Evolutionary conservation across 2,797 vertebrate genomes (phyloP).

Genomic region (Lacerta bilineata): DNA sequence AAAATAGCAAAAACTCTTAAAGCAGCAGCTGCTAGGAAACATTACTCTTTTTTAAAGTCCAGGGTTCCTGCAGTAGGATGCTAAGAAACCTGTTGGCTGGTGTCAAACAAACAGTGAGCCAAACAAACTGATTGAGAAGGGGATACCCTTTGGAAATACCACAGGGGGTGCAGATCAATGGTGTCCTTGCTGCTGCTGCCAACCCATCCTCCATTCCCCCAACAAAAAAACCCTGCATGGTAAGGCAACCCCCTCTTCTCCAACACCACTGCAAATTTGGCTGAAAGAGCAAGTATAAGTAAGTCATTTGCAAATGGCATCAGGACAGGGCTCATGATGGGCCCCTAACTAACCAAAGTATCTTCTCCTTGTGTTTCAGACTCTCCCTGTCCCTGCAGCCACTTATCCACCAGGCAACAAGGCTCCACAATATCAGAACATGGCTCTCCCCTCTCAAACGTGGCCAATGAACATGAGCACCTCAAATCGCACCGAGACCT

Average conservation of each 20-base stretch:
- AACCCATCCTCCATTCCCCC: no score
- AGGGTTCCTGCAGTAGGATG: neutral
- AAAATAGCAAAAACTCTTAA: neutral
- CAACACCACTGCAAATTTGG: neutral
- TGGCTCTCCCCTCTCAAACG: conserved; percentile 61
- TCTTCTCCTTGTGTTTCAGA: conserved; percentile 29
- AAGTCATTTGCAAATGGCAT: no score
- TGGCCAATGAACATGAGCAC: conserved; percentile 70
- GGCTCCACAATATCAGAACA: neutral
- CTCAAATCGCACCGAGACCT: conserved; percentile 64
- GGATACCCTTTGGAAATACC: neutral
- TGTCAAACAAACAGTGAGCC: neutral
- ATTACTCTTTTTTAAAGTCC: neutral
- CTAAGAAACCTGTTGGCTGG: neutral
- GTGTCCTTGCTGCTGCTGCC: no score
- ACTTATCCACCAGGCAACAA: neutral
- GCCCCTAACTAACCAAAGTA: neutral
- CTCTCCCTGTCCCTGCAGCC: neutral
- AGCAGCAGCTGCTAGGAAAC: neutral
- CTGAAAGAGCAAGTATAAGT: neutral
- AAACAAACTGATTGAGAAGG: neutral
- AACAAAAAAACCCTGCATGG: neutral
- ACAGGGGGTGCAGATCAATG: neutral
- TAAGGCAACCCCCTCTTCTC: neutral
- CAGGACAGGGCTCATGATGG: neutral